Conservation (phyloP, 1,140 invertebrate species). For the Hylaeus volcanicus region DNA sequence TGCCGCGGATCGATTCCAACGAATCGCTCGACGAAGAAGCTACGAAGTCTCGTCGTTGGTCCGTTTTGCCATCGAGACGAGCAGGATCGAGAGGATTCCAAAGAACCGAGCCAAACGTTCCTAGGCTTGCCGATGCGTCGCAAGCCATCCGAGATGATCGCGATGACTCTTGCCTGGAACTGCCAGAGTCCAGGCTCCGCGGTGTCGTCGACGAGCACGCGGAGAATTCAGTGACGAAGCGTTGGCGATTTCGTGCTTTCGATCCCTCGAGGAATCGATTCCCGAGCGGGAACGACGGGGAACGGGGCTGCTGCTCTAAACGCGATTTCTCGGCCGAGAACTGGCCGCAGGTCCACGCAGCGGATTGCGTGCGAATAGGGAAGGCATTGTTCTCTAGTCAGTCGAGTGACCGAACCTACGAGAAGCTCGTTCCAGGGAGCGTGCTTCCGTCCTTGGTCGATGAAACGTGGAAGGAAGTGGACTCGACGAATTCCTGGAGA, state of each 20-base stretch:
- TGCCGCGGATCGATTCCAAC: background rate
- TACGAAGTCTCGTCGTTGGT: background rate
- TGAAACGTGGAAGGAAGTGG: conserved; percentile 33
- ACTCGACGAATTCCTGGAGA: background rate
- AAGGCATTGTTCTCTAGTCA: conserved; percentile 40
- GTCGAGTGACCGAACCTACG: background rate
- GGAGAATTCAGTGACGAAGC: background rate
- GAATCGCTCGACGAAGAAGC: no score
- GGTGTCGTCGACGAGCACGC: conserved; percentile 8
- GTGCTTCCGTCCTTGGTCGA: conserved; percentile 23
- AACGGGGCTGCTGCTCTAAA: background rate
- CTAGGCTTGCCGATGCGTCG: background rate
- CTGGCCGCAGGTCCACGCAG: background rate
- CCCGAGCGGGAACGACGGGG: background rate
- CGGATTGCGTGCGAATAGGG: conserved; percentile 1
- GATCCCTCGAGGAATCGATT: background rate
- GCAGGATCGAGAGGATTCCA: background rate
- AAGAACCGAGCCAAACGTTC: background rate
- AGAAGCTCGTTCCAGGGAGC: background rate
- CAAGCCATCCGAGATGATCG: no score
- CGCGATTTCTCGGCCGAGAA: background rate
- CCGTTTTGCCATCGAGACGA: background rate
- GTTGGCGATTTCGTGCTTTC: background rate
- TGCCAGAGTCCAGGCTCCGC: conserved; percentile 31
- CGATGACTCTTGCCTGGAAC: background rate